Base-by-base conservation (phyloP, 2,888 invertebrate species). In the Gari tellinella region DNA sequence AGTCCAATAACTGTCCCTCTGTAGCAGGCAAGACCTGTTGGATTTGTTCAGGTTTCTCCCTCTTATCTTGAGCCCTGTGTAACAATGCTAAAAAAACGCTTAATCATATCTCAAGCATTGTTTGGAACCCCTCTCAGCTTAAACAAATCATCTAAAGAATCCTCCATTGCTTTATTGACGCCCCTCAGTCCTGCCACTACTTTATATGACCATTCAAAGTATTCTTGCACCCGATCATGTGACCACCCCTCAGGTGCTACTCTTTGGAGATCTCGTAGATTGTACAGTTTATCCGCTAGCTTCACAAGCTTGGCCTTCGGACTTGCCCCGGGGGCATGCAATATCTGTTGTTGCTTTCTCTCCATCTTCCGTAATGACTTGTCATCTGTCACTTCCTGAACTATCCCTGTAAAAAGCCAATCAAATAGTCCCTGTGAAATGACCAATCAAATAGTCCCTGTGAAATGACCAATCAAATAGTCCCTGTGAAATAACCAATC, bases 241-340 rank as follows among this genome's bases (percentile, higher is more conserved):
- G 93, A 92, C 96, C 96, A 96, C 15, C 94, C 95, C 17, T 69
- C 69, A 0, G 92, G 92, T 1, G 92, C 92, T 1, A 91, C 91
- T 21, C 92, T 91, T 31, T 94, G 93, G 49, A 96, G 89, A 92
- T 96, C 96, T 53, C 96, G 91, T 15, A 97, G 92, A 92, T 97
- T 96, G 89, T 96, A 95, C 75, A 96, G 92, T 90, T 96, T 96
- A 92, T 97, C 96, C 0, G 96, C 96, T 80, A 97, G 91, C 90
- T 95, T 95, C 0, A 97, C 95, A 25, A 96, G 92, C 88, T 96
- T 96, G 0, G 96, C 96, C 88, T 94, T 93, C 14, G 88, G 81
- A 77, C 94, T 94, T 0, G 92, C 87, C 2, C 88, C 89, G 0
- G 93, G 90, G 0, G 95, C 95, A 88, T 95, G 93, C 38, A 92